Percentiles rank a stretch among this genome's conserved stretches.
These are phyloP conservation scores for Dynastes grantii DNA, from an alignment of 2,888 invertebrate genomes.

Conservation along the genomic window DNA sequence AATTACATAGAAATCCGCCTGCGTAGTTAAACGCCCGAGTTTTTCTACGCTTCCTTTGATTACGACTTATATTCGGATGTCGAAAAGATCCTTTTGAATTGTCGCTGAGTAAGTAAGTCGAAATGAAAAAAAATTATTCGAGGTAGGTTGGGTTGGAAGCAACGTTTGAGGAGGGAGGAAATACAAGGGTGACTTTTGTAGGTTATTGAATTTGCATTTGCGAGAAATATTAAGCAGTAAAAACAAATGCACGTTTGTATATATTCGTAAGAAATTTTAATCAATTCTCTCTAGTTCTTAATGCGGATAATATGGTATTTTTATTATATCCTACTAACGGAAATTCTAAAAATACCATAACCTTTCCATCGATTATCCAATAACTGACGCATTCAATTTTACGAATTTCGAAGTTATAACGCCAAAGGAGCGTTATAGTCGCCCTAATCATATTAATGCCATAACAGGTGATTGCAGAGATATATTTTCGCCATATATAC, in stretches of 20 bases:
- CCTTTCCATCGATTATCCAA: slow-evolving; percentile 4
- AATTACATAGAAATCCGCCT: no score
- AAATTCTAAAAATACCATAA: slow-evolving; percentile 1
- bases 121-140: slow-evolving; percentile 26
- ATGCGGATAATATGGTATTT: no score
- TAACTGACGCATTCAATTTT: not conserved
- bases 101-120: slow-evolving; percentile 19
- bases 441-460: slow-evolving; percentile 4
- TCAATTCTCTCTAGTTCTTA: no score
- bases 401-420: not conserved
- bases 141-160: not conserved
- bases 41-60: not conserved
- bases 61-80: not conserved
- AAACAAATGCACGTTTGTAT: no score
- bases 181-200: no score
- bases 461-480: not conserved
- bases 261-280: no score
- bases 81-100: not conserved
- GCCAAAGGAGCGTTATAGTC: not conserved
- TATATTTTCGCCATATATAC: not conserved
- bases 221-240: no score
- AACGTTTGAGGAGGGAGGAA: slow-evolving; percentile 3
- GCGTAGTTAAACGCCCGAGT: not conserved
- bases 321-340: no score
- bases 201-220: no score